Base-by-base conservation (phyloP, 2,888 invertebrate species). In the Chironomus tentans region DNA sequence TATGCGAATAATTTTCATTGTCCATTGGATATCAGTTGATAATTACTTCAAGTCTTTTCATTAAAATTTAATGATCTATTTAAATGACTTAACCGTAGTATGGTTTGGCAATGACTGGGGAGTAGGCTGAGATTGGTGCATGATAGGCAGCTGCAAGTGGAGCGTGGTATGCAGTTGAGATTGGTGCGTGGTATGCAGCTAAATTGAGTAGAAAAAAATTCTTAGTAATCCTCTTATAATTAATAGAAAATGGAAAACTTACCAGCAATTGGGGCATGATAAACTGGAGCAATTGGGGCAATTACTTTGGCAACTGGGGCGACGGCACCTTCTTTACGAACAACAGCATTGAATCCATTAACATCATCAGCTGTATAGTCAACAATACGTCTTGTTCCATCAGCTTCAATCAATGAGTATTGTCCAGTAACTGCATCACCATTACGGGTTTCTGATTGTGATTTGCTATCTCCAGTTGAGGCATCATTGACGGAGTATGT, bases 311-410 rank as follows among this genome's bases (percentile, higher is more conserved):
- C 79, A 48, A 79, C 79, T 50, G 78, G 80, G 5, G 82, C 82
- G 50, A 83, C 81, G 12, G 82, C 83, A 21, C 86, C 85, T 79
- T 86, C 85, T 70, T 84, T 84, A 79, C 84, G 85, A 15, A 87
- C 87, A 68, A 87, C 85, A 77, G 87, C 87, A 79, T 87, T 87
- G 84, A 87, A 87, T 70, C 87, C 87, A 79, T 87, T 84, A 76
- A 86, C 83, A 68, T 87, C 87, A 82, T 87, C 87, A 73, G 87
- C 87, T 75, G 85, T 85, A 81, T 87, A 87, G 79, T 87, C 86
- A 12, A 87, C 87, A 79, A 85, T 82, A 77, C 87, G 84, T 77
- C 85, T 83, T 76, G 86, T 86, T 79, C 87, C 87, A 79, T 87
- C 87, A 77, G 87, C 84, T 80, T 87, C 87, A 76, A 85, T 84